A percentile compares a stretch with the other conserved stretches of the same genome.
Conservation (phyloP, 2,888 invertebrate genomes). For the Ectobius pallidus region DNA sequence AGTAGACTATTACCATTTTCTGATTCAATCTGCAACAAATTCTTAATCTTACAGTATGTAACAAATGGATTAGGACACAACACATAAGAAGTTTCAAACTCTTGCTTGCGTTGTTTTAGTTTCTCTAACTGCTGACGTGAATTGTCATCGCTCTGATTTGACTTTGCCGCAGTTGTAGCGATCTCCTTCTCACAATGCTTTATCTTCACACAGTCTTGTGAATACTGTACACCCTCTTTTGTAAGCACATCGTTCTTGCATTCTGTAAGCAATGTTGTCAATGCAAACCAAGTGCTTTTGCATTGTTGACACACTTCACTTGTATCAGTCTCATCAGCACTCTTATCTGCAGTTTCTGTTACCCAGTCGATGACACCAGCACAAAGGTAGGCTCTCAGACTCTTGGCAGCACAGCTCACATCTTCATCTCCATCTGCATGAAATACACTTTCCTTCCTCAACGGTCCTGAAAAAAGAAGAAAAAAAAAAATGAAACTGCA, state of each 20-base stretch:
- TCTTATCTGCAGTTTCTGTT: background rate
- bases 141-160: background rate
- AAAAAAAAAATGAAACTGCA: no score
- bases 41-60: background rate
- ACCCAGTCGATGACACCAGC: slow-evolving; percentile 1
- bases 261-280: background rate
- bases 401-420: background rate
- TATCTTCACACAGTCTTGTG: slow-evolving; percentile 28
- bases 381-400: background rate
- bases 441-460: background rate
- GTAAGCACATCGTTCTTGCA: background rate
- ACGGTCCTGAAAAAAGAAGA: background rate
- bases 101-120: background rate
- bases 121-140: no score
- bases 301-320: background rate
- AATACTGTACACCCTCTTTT: slow-evolving; percentile 15
- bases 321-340: background rate
- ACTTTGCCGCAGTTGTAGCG: slow-evolving; percentile 4
- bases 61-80: slow-evolving; percentile 9
- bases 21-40: background rate
- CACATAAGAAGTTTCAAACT: background rate
- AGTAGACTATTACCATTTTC: background rate
- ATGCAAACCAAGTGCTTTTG: background rate
- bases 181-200: slow-evolving; percentile 31
- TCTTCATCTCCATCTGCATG: background rate